Base-by-base conservation (phyloP, 2,113 vertebrate species). In the Clupea harengus region DNA sequence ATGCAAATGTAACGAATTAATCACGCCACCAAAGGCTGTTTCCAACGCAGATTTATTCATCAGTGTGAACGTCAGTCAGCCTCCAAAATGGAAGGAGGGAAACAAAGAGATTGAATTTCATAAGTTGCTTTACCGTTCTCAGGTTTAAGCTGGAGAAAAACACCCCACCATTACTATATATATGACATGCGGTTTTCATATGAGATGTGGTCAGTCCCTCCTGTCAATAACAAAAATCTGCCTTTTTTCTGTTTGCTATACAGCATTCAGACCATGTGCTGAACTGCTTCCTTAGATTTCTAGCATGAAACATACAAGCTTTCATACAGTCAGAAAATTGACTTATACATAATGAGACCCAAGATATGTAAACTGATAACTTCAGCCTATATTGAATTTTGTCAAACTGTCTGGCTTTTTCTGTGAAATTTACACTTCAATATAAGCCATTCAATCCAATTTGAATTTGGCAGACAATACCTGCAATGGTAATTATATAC, bases 1-100 rank as follows among this genome's bases (percentile, higher is more conserved):
- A 84, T 83, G 82, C 72, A 86, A 82, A 88, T 82, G 18, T 49
- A 82, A 25, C 60, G 67, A 47, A 89, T 89, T 89, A 83, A 89
- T 85, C 84, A 85, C 83, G 84, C 57, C 39, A 49, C 81, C 83
- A 57, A 60, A 81, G 81, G 32, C 75, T 80, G 78, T 46, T 81
- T 82, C 75, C 57, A 60, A 5, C 32, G 81, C 46, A 84, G 83
- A 82, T 86, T 50, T 45, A 86, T 86, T 83, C 6, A 52, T 54
- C 50, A 82, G 50, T 49, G 45, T 83, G 72, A 50, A 85, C 75
- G 57, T 75, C 45, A 15, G 72, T 78, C 72, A 13, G 72, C 13
- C 32, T 39, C 72, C 28, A 32, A 78, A 17, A 78, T 78, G 28
- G 32, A 78, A 32, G 64, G n/a, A 15, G 52, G 17, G 52, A 54